Conservation (phyloP, 2,797 vertebrate genomes). For the Chelonia mydas region DNA sequence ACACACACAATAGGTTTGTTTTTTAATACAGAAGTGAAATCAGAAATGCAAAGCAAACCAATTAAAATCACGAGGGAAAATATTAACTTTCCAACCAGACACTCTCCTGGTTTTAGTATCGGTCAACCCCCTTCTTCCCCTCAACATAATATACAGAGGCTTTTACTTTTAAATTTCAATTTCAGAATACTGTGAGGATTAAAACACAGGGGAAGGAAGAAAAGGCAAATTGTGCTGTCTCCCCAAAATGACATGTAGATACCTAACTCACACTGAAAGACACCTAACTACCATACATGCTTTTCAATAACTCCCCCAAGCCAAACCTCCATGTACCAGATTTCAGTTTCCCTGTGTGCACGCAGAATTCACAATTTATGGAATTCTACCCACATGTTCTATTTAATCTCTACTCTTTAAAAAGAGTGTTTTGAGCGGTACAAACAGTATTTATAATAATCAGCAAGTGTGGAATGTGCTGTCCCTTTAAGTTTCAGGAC, state of each 20-base stretch:
- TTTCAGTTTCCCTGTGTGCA: conserved; percentile 13
- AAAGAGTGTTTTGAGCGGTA: conserved; percentile 25
- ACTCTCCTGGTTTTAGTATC: conserved; percentile 23
- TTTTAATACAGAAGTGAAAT: conserved; percentile 6
- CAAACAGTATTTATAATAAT: conserved; percentile 42
- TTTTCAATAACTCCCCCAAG: background rate
- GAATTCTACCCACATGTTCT: conserved; percentile 41
- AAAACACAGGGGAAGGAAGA: background rate
- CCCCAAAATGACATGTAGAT: background rate
- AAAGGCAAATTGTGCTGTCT: background rate
- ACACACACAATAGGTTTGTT: conserved; percentile 22
- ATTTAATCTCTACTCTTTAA: conserved; percentile 23
- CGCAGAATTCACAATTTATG: conserved; percentile 32
- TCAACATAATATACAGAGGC: background rate
- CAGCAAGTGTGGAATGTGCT: conserved; percentile 45
- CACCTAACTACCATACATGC: background rate
- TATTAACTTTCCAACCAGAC: background rate
- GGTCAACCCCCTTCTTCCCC: background rate
- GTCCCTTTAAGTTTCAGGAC: conserved; percentile 15
- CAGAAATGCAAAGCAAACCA: too few species aligned
- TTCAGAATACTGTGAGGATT: conserved; percentile 17
- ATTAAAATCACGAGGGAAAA: conserved; percentile 41
- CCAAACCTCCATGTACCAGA: background rate
- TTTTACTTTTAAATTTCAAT: conserved; percentile 16
- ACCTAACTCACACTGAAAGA: background rate